Conservation (phyloP, 1,140 invertebrate genomes). For the Zophobas morio region DNA sequence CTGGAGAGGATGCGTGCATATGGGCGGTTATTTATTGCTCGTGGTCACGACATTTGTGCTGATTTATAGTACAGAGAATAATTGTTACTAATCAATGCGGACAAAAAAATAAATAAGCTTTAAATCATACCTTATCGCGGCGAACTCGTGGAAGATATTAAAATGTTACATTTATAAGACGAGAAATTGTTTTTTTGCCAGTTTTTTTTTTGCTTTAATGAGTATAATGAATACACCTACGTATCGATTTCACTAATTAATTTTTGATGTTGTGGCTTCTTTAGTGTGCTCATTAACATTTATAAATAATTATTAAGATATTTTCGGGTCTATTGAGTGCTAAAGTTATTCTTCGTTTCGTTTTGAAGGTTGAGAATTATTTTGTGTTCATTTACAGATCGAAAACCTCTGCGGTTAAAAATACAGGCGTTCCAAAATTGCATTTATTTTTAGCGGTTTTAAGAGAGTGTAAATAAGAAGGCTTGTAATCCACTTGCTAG, state of each 20-base stretch:
- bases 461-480: too few species aligned
- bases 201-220: neutral
- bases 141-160: too few species aligned
- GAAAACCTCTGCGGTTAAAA: neutral
- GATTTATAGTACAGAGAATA: too few species aligned
- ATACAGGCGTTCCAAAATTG: neutral
- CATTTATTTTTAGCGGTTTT: too few species aligned
- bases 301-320: neutral
- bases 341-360: neutral
- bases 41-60: neutral
- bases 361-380: neutral
- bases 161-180: too few species aligned
- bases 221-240: neutral
- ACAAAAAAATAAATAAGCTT: too few species aligned
- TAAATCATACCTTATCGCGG: too few species aligned
- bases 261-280: neutral
- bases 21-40: neutral
- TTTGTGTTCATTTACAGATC: neutral
- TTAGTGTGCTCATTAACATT: neutral
- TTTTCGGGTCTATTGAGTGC: neutral
- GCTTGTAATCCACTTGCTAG: too few species aligned
- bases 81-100: too few species aligned
- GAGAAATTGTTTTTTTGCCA: too few species aligned
- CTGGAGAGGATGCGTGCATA: neutral
- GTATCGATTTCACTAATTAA: conserved; percentile 3